Evolutionary conservation across 2,888 invertebrate genomes (phyloP).

Genomic region (Pterobdella sp.): DNA sequence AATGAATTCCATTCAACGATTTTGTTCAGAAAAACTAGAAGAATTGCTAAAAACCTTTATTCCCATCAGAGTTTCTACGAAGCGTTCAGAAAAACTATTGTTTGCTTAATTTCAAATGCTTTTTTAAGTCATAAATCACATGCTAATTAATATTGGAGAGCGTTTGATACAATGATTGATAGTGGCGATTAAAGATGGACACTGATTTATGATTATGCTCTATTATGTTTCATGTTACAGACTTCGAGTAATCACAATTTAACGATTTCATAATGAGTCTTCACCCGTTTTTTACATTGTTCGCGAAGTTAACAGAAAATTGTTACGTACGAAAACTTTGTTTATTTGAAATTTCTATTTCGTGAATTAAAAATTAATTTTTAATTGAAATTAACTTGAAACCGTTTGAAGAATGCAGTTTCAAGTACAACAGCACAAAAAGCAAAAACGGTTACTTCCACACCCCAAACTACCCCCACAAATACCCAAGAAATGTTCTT

Average conservation of each 20-base stretch:
- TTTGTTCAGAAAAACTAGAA: too few relatives aligned
- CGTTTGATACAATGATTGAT: not conserved
- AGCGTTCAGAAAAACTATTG: too few relatives aligned
- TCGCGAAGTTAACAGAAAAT: too few relatives aligned
- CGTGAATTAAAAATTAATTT: not conserved
- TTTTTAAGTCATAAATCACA: not conserved
- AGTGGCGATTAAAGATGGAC: not conserved
- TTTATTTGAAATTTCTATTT: not conserved
- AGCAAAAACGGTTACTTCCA: conserved; percentile 62
- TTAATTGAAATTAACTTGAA: not conserved
- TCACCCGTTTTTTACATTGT: too few relatives aligned
- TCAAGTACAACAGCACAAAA: conserved; percentile 51
- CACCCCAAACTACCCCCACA: conserved; percentile 75
- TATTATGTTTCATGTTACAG: too few relatives aligned
- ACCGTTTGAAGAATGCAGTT: conserved; percentile 58
- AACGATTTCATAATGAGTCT: too few relatives aligned
- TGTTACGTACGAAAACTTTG: too few relatives aligned
- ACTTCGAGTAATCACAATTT: too few relatives aligned
- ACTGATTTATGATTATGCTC: not conserved
- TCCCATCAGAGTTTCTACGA: too few relatives aligned
- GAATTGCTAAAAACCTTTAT: too few relatives aligned
- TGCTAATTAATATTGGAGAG: not conserved
- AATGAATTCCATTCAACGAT: too few relatives aligned
- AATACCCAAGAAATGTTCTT: conserved; percentile 69
- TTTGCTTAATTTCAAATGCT: too few relatives aligned